Evolutionary conservation across 2,888 invertebrate genomes (phyloP).

Genomic region (Lacanobia oleracea): DNA sequence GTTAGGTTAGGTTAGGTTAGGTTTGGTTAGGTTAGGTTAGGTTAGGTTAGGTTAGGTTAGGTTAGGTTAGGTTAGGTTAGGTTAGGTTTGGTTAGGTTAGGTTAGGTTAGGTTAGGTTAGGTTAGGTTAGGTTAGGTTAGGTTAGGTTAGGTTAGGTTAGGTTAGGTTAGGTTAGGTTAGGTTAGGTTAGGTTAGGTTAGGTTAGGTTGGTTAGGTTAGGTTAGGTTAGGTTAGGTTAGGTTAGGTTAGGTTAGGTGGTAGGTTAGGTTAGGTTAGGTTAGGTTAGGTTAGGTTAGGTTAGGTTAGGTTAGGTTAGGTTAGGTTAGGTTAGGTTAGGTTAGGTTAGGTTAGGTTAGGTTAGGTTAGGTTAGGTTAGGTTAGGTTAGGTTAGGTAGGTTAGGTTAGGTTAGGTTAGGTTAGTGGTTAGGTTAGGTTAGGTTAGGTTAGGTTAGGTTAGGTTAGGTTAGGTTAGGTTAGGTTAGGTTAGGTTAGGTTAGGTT

Average conservation of each 20-base stretch:
- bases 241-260: conserved; percentile 1
- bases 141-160: not conserved
- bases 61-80: conserved; percentile 55
- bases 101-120: conserved; percentile 50
- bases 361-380: not conserved
- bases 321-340: not conserved
- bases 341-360: not conserved
- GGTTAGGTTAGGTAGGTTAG: conserved; percentile 1
- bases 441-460: conserved; percentile 52
- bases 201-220: not conserved
- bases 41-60: conserved; percentile 51
- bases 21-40: conserved; percentile 44
- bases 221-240: not conserved
- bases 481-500: not conserved
- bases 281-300: not conserved
- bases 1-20: conserved; percentile 43
- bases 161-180: not conserved
- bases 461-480: conserved; percentile 17
- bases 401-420: too few species aligned
- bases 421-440: conserved; percentile 38
- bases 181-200: not conserved
- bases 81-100: conserved; percentile 56
- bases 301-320: not conserved
- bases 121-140: not conserved
- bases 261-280: not conserved